phyloP scores from a whole-genome alignment of 2,113 vertebrate species.

The Tragelaphus imberbis region DNA sequence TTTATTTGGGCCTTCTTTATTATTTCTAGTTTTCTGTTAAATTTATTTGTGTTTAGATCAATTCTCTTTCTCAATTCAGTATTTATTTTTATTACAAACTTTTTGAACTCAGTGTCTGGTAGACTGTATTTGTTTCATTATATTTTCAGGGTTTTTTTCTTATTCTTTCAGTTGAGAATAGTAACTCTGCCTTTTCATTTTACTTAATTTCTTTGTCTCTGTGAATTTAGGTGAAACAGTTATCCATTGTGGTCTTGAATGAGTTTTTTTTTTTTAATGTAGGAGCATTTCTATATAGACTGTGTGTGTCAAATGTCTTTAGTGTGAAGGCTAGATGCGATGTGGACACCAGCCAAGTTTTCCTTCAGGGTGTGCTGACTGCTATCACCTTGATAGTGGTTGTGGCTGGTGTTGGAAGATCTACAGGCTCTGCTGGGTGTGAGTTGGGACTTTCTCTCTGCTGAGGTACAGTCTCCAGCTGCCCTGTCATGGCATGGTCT shows the following conservation, averaged over 20 bases:
- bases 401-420: background rate
- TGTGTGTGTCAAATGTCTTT: background rate
- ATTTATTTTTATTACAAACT: background rate
- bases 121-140: background rate
- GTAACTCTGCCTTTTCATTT: background rate
- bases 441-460: background rate
- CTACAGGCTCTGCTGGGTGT: background rate
- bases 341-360: background rate
- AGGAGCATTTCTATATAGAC: background rate
- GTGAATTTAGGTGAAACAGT: background rate
- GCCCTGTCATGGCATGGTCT: background rate
- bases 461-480: background rate
- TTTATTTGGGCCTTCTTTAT: background rate
- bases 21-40: background rate
- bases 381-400: background rate
- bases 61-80: background rate
- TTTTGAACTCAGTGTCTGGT: background rate
- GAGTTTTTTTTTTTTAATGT: background rate
- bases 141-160: background rate
- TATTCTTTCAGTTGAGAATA: background rate
- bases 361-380: background rate
- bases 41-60: background rate
- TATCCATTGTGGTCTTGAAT: background rate
- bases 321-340: background rate
- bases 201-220: background rate